These are phyloP conservation scores for Parnassius glacialis DNA, from an alignment of 2,888 invertebrate genomes.

Conservation along the genomic window DNA sequence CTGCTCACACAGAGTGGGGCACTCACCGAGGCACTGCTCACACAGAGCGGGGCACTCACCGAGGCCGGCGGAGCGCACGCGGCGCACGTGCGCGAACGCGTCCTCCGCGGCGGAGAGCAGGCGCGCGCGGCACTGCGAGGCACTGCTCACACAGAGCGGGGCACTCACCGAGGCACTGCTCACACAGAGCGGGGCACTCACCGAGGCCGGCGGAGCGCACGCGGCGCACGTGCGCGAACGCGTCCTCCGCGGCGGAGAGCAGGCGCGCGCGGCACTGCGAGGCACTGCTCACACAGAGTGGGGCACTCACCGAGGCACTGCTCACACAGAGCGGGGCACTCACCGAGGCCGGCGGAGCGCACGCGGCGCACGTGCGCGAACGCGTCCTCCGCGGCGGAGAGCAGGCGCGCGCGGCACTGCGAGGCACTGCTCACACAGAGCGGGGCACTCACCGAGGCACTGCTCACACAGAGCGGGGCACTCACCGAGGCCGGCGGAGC, in stretches of 20 bases:
- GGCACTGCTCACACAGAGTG: neutral
- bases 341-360: conserved; percentile 61
- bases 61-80: conserved; percentile 79
- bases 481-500: conserved; percentile 59
- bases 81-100: conserved; percentile 97
- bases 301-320: conserved; percentile 52
- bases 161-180: conserved; percentile 52
- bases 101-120: conserved; percentile 97
- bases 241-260: conserved; percentile 97
- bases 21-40: conserved; percentile 52
- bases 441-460: conserved; percentile 49
- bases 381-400: conserved; percentile 97
- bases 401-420: conserved; percentile 92
- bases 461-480: neutral
- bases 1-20: neutral
- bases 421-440: neutral
- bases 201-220: conserved; percentile 76
- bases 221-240: conserved; percentile 97
- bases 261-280: conserved; percentile 94
- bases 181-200: conserved; percentile 28
- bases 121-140: conserved; percentile 92
- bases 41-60: conserved; percentile 41
- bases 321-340: conserved; percentile 14
- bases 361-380: conserved; percentile 97
- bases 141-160: neutral